Evolutionary conservation across 2,888 invertebrate species (phyloP).

Genomic region (Agrilus mali): DNA sequence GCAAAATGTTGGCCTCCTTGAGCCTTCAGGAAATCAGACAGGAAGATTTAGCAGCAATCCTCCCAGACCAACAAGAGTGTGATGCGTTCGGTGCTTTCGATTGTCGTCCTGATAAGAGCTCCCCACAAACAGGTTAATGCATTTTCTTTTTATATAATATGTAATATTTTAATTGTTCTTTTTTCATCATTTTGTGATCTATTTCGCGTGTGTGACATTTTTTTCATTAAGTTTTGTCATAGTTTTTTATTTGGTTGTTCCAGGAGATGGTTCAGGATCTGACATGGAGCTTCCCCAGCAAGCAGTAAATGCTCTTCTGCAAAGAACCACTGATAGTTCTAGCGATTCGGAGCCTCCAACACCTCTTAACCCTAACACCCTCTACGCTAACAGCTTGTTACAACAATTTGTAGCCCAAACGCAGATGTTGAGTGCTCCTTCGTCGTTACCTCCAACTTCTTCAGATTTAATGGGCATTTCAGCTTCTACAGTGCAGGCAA

Average conservation of each 20-base stretch:
- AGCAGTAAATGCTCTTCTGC: slow-evolving; percentile 64
- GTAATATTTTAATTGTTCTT: background rate
- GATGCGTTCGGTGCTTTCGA: slow-evolving; percentile 33
- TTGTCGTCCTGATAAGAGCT: slow-evolving; percentile 35
- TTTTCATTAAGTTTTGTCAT: background rate
- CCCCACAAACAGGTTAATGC: slow-evolving; percentile 38
- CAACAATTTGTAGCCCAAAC: slow-evolving; percentile 76
- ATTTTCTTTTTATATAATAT: slow-evolving; percentile 3
- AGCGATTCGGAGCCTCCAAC: slow-evolving; percentile 58
- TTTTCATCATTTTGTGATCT: background rate
- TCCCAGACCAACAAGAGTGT: slow-evolving; percentile 57
- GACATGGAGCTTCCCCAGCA: slow-evolving; percentile 65
- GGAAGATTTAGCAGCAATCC: slow-evolving; percentile 64
- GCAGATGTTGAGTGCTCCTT: slow-evolving; percentile 47
- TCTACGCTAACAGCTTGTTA: slow-evolving; percentile 52
- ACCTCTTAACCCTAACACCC: slow-evolving; percentile 39
- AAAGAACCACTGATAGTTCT: slow-evolving; percentile 59
- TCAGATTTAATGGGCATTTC: slow-evolving; percentile 32
- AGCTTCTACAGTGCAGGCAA: slow-evolving; percentile 23
- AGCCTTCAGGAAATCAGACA: slow-evolving; percentile 60
- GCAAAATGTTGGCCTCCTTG: slow-evolving; percentile 44
- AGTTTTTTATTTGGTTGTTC: slow-evolving; percentile 3
- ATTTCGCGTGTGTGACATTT: background rate
- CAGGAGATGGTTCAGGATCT: slow-evolving; percentile 53
- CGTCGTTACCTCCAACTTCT: slow-evolving; percentile 26